Conservation (phyloP, 2,113 vertebrate genomes). For the Microcebus murinus region DNA sequence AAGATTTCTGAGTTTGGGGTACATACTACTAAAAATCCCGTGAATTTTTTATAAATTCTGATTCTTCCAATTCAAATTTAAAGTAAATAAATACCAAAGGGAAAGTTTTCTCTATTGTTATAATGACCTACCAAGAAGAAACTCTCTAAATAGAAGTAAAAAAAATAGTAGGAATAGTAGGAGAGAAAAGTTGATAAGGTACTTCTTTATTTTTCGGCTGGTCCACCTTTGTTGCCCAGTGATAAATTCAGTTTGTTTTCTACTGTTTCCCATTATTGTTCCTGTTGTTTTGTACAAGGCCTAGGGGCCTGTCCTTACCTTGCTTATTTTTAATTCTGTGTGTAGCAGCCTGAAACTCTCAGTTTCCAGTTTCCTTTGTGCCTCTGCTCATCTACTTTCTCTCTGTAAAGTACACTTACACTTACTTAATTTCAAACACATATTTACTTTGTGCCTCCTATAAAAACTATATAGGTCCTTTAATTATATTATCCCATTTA, state of each 20-base stretch:
- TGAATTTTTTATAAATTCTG: not conserved
- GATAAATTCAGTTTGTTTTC: conserved; percentile 9
- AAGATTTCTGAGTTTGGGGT: not conserved
- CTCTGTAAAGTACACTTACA: not conserved
- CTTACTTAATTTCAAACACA: not conserved
- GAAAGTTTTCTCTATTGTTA: not conserved
- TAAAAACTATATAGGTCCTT: not conserved
- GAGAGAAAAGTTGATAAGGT: not conserved
- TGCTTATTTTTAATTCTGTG: not conserved
- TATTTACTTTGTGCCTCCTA: not conserved
- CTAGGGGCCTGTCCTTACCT: no score
- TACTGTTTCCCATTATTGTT: not conserved
- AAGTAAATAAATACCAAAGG: not conserved
- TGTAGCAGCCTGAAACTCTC: not conserved
- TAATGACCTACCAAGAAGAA: not conserved
- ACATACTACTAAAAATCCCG: not conserved
- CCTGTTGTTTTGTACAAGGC: not conserved
- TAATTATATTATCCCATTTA: not conserved
- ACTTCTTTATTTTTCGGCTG: conserved; percentile 49
- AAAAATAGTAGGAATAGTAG: not conserved
- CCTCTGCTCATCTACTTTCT: not conserved
- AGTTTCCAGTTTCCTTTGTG: not conserved
- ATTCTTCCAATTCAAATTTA: not conserved
- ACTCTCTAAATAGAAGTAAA: not conserved
- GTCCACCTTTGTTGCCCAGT: not conserved